Base-by-base conservation (phyloP, 2,113 vertebrate genomes). In the Corythaixoides concolor region DNA sequence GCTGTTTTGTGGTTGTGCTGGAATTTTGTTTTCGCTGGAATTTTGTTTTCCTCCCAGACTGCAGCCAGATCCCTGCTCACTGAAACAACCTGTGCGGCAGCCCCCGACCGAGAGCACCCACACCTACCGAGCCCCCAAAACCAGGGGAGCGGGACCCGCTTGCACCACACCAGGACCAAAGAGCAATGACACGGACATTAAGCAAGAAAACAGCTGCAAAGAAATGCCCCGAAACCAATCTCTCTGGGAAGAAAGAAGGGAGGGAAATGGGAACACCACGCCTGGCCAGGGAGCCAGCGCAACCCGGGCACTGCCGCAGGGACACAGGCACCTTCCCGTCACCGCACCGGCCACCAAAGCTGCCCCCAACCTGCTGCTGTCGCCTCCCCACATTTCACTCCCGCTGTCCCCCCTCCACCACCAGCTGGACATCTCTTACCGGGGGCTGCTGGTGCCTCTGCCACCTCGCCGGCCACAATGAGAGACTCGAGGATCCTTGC, bases 401-500 rank as follows among this genome's bases (percentile, higher is more conserved):
- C 62, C 0, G 0, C 39, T 59, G 66, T 14, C 24, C 22, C 43
- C 17, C 4, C 24, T 12, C 69, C 0, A 0, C 53, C 5, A 0
- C 47, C 32, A 12, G 24, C 17, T 1, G 2, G 6, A 30, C 3
- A 8, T 90, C 82, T 72, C 97, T 96, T 98, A 99, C 98, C 98
- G 78, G 98, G 98, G 50, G 98, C 98, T 35, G 98, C 76, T 2
- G 97, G 98, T 76, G 96, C 97, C 95, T 99, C 98, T 19, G 63
- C 85, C 1, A 85, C 77, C 39, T 98, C 98, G 5, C 98, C 95
- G 37, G 96, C 96, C 69, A 94, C 13, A 11, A 98, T 98, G 69
- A 99, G 97, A 32, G 98, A 98, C 96, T 98, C 98, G 3, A 98
- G 86, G 88, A 99, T 98, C 97, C 97, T 98, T 53, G 98, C 64